Conservation (phyloP, 2,113 vertebrate species). For the Oreochromis niloticus region DNA sequence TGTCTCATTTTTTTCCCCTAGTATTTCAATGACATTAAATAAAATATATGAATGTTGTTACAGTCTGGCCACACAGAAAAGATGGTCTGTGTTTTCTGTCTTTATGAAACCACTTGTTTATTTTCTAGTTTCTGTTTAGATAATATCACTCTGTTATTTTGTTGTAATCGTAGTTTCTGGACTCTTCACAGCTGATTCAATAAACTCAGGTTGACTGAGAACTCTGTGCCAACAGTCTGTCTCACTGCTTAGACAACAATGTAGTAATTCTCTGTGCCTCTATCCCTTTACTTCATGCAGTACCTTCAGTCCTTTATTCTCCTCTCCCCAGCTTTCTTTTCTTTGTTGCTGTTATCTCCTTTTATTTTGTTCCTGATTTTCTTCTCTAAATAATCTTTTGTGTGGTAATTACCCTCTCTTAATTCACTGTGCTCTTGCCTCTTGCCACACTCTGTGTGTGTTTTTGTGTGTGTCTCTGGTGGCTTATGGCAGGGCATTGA, state of each 20-base stretch:
- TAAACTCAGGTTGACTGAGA: conserved; percentile 15
- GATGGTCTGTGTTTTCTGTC: not conserved
- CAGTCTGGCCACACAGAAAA: not conserved
- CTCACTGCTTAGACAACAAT: conserved; percentile 5
- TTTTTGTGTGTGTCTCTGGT: conserved; percentile 56
- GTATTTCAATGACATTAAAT: not conserved
- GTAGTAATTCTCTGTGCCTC: conserved; percentile 15
- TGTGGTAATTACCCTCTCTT: conserved; percentile 24
- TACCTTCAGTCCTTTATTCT: not conserved
- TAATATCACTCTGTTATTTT: not conserved
- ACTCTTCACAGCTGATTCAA: conserved; percentile 11
- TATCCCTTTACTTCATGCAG: conserved; percentile 9
- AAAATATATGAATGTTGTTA: not conserved
- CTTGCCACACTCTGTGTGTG: conserved; percentile 41
- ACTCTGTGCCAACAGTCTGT: conserved; percentile 20
- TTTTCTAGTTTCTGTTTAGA: not conserved
- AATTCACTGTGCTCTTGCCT: conserved; percentile 47
- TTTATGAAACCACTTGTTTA: not conserved
- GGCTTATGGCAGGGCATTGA: conserved; percentile 82
- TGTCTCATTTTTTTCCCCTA: not conserved
- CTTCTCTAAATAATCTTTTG: not conserved
- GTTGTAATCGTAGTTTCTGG: not conserved
- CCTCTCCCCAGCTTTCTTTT: not conserved
- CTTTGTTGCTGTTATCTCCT: not conserved
- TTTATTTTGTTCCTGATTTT: not conserved